A percentile compares a stretch with the other conserved stretches of the same genome.
Evolutionary conservation across 2,797 vertebrate species (phyloP).

Genomic region (Pogonophryne albipinna): DNA sequence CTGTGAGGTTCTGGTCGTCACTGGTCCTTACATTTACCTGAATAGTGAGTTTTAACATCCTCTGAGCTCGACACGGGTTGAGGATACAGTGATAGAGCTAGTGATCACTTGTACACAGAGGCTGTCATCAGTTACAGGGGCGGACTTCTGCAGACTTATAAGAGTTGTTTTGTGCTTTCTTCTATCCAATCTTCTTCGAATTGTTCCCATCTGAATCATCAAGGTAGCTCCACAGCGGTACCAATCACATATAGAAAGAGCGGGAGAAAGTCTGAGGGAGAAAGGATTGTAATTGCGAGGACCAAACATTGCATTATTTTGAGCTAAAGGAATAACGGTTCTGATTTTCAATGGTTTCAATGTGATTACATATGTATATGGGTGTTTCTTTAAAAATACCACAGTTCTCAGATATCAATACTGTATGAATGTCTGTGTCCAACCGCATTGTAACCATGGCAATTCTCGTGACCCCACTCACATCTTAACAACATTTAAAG

Average conservation of each 20-base stretch:
- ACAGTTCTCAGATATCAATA: conserved; percentile 37
- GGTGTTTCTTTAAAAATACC: conserved; percentile 15
- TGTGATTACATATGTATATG: conserved; percentile 1
- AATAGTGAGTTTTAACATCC: conserved; percentile 14
- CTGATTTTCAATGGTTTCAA: conserved; percentile 61
- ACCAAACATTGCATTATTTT: conserved; percentile 63
- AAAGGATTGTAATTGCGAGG: conserved; percentile 66
- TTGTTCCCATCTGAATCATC: conserved; percentile 71
- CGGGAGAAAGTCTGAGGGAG: conserved; percentile 47
- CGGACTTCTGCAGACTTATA: conserved; percentile 45
- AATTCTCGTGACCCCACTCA: conserved; percentile 54
- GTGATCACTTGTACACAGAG: conserved; percentile 50
- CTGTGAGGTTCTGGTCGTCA: conserved; percentile 1
- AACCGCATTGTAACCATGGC: conserved; percentile 70
- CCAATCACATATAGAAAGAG: conserved; percentile 57
- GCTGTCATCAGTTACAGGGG: conserved; percentile 25
- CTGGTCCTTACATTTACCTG: conserved; percentile 10
- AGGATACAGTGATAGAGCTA: conserved; percentile 16
- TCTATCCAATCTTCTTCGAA: conserved; percentile 58
- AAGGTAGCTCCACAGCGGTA: conserved; percentile 42
- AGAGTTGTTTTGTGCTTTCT: conserved; percentile 63
- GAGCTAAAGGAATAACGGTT: conserved; percentile 61
- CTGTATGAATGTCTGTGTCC: conserved; percentile 28
- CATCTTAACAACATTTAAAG: conserved; percentile 18
- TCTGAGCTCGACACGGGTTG: conserved; percentile 9